These are phyloP conservation scores for Cheilosia impressa DNA, from an alignment of 2,888 invertebrate species.

Conservation along the genomic window DNA sequence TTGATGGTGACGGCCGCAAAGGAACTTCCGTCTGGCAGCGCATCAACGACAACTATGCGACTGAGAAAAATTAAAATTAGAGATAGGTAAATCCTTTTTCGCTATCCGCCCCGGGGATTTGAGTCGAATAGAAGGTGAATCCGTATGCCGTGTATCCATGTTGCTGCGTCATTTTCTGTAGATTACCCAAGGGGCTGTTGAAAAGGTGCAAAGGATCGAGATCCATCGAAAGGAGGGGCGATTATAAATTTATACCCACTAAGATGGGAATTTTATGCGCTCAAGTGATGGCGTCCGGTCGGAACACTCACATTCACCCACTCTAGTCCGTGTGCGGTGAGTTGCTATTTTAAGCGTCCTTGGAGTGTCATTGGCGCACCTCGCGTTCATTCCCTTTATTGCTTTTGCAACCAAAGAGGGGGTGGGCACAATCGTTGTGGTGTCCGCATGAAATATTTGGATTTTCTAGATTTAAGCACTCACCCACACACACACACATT, in stretches of 20 bases:
- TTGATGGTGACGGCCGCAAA: constrained; percentile 39
- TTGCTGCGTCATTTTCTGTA: background rate
- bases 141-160: background rate
- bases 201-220: constrained; percentile 50
- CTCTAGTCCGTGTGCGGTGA: constrained; percentile 15
- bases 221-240: constrained; percentile 28
- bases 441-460: constrained; percentile 59
- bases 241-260: constrained; percentile 59
- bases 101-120: constrained; percentile 30
- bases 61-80: constrained; percentile 56
- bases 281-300: constrained; percentile 63
- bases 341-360: constrained; percentile 53
- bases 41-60: constrained; percentile 22
- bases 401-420: constrained; percentile 11
- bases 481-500: constrained; percentile 3
- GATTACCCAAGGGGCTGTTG: constrained; percentile 25
- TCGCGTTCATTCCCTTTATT: constrained; percentile 44
- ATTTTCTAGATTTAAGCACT: constrained; percentile 30
- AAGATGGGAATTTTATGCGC: constrained; percentile 66
- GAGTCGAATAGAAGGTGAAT: constrained; percentile 27
- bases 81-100: constrained; percentile 64
- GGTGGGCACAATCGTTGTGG: background rate
- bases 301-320: constrained; percentile 34
- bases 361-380: constrained; percentile 46
- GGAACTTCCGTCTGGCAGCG: constrained; percentile 28